Percentiles rank a stretch among this genome's conserved stretches.
These are phyloP conservation scores for Lynx canadensis DNA, from an alignment of 2,113 vertebrate genomes.

Conservation along the genomic window DNA sequence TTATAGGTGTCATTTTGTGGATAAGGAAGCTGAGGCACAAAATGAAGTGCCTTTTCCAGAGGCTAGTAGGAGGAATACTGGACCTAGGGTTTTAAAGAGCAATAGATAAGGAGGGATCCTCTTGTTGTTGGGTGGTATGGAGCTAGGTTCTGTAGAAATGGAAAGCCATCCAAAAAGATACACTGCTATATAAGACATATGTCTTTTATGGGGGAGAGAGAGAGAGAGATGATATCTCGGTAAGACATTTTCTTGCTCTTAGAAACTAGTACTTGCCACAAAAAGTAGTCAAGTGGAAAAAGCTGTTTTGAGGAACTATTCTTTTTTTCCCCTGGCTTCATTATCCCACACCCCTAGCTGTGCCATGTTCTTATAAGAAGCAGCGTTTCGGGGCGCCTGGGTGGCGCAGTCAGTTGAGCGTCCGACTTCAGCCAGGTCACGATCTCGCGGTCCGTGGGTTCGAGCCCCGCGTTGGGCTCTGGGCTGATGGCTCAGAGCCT, in stretches of 20 bases:
- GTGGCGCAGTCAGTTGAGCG: too few species aligned
- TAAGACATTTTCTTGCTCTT: neutral
- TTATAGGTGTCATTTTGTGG: conserved; percentile 8
- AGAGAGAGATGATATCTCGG: neutral
- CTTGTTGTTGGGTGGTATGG: neutral
- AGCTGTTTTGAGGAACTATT: neutral
- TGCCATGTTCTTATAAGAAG: neutral
- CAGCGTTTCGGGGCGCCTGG: neutral
- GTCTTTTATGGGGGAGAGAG: neutral
- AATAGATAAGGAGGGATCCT: neutral
- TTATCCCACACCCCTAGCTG: neutral
- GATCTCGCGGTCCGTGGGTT: too few species aligned
- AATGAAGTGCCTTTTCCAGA: neutral
- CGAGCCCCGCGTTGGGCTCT: too few species aligned
- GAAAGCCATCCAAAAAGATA: neutral
- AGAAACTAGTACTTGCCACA: neutral
- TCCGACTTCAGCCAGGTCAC: too few species aligned
- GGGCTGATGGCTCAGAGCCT: too few species aligned
- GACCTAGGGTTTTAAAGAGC: neutral
- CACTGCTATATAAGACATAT: neutral
- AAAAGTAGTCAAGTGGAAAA: neutral
- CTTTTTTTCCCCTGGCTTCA: neutral
- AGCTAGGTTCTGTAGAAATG: neutral
- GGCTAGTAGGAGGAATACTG: neutral
- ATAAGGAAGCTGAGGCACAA: neutral